These are phyloP conservation scores for Drosophila truncata DNA, from an alignment of 1,140 invertebrate genomes.

Conservation along the genomic window DNA sequence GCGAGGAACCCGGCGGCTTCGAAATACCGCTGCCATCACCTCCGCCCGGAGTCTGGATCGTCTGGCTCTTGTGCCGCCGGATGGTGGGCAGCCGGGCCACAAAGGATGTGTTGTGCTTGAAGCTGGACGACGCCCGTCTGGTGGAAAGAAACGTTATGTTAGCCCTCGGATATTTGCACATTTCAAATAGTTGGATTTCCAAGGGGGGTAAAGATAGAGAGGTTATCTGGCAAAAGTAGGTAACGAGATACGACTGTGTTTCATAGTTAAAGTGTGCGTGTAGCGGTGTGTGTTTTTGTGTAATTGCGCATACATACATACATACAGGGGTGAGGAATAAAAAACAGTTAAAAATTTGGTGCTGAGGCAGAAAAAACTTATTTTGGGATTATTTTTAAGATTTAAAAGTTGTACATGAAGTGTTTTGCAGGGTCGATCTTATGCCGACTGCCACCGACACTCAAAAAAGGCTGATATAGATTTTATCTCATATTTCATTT, in stretches of 20 bases:
- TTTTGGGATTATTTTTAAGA: constrained; percentile 17
- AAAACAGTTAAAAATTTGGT: constrained; percentile 13
- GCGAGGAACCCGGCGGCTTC: constrained; percentile 83
- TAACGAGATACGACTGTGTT: constrained; percentile 41
- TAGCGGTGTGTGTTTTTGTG: constrained; percentile 36
- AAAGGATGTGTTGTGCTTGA: constrained; percentile 96
- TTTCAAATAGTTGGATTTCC: constrained; percentile 13
- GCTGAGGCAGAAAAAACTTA: constrained; percentile 21
- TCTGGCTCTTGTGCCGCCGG: constrained; percentile 91
- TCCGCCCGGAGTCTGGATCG: constrained; percentile 89
- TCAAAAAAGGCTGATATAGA: background rate
- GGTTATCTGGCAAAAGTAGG: constrained; percentile 48
- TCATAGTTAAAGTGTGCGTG: constrained; percentile 30
- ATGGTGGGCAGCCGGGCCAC: constrained; percentile 95
- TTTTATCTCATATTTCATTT: background rate
- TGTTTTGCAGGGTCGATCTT: constrained; percentile 4
- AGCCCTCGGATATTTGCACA: constrained; percentile 17
- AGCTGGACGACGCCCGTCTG: constrained; percentile 90
- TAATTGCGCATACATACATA: constrained; percentile 29
- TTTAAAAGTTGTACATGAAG: constrained; percentile 29
- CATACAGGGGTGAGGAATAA: constrained; percentile 14
- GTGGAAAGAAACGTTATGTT: constrained; percentile 25
- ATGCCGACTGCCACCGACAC: constrained; percentile 13
- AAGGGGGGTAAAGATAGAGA: constrained; percentile 1
- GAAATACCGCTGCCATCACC: constrained; percentile 84